Evolutionary conservation across 2,797 vertebrate species (phyloP), one percentile per base, ranked within the genome.

Genomic region (Chromis chromis): DNA sequence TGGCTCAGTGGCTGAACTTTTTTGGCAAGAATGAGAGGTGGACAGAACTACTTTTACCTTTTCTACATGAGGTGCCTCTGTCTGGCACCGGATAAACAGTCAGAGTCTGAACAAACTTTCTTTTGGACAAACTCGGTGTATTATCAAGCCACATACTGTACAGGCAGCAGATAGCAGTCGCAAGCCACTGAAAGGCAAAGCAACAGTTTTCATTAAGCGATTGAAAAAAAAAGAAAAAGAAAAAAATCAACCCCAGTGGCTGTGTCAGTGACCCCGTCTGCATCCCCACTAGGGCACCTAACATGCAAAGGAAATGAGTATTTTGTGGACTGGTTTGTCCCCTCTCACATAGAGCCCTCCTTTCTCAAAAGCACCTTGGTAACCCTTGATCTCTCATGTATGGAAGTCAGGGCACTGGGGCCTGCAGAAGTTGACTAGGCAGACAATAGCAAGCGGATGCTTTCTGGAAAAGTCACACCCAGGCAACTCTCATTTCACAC

Each of bases 1-100:
- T 95, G 95, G 96, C 96, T 96, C 96, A 96, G 94, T 95, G 96
- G 94, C 96, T 96, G 96, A 96, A 97, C 96, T 96, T 95, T 96
- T 96, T 79, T 81, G 95, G 93, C 78, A 94, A 91, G 89, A 90
- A 89, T 88, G 81, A 91, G 91, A 92, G 84, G 86, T 92, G 89
- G 88, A 95, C 94, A 96, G 95, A 96, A 94, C 95, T 94, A 95
- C 89, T 90, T 91, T 83, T 91, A 94, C 91, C 91, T 96, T 95
- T 93, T 92, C 88, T 94, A 94, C 96, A 95, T 89, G 94, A 96
- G 94, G 91, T 87, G 95, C 95, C 95, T 95, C 95, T 94, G 93
- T 94, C 93, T 93, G 93, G 95, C 94, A 89, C 90, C 89, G 94
- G 94, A 96, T 95, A 94, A 95, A 96, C 89, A 91, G 83, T 69